Base-by-base conservation (phyloP, 2,797 vertebrate genomes). In the Gadopsis marmoratus region DNA sequence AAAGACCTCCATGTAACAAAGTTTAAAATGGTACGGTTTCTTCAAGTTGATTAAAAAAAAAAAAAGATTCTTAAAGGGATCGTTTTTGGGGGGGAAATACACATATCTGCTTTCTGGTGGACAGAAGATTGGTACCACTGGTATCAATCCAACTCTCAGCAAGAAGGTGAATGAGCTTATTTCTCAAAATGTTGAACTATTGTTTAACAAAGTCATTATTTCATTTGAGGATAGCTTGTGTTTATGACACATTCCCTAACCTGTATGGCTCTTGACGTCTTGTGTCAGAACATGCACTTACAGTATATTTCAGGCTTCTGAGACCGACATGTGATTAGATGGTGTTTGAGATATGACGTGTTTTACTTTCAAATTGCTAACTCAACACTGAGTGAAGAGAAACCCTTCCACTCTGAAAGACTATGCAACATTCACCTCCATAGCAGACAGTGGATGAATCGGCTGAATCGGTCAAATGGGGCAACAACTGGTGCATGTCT, bases 361-460 rank as follows among this genome's bases (percentile, higher is more conserved):
- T 61, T 48, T 55, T 58, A 59, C 50, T 43, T 70, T 67, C 7
- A 64, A 73, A 23, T 21, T 41, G 26, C 16, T 74, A 21, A 48
- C 47, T 48, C 17, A 2, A 67, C 39, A 5, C 4, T 33, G 65
- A 37, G 37, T 48, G 7, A 59, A 55, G 31, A 60, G 66, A 64
- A 65, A 75, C 21, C 7, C 21, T 6, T 41, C 16, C 3, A 16
- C 26, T 12, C 33, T 43, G 17, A 67, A 26, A 54, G 5, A 61
- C 21, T 6, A 23, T 14, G 12, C 23, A 65, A 29, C 2, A 39
- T 23, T 54, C n/a, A 39, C 16, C 14, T 55, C 11, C 4, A 4
- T 2, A 45, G 26, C n/a, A 61, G 26, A 45, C 31, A 31, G 23
- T 1, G 8, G 12, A 47, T n/a, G n/a, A n/a, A n/a, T n/a, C n/a